Evolutionary conservation across 2,797 vertebrate genomes (phyloP), one percentile per base, ranked within the genome.

Genomic region (Lutjanus campechanus): DNA sequence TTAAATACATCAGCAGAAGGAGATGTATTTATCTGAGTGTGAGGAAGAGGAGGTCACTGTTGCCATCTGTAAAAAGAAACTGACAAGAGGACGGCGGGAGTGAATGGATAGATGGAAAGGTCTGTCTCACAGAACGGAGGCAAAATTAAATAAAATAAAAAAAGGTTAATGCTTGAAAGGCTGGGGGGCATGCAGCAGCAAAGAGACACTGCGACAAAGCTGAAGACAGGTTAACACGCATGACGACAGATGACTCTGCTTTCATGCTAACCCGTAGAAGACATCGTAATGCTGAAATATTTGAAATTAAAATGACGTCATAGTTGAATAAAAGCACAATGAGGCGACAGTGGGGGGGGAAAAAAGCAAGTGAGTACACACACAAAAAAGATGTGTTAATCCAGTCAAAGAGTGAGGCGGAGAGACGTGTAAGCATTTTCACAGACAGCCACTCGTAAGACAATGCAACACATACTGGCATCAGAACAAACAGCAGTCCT

Each of bases 1-100:
- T 90, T 90, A 95, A 95, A 95, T 94, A 92, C 94, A 96, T 95
- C 93, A 89, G 82, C 88, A 83, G 81, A 7, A 67, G 77, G 77
- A 79, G 92, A 96, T 95, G 95, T 90, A 95, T 96, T 96, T 95
- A 92, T 94, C 77, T 70, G 73, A 90, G 89, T 87, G 88, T 88
- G 77, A 92, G 74, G 84, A 77, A 83, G 86, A 85, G 67, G 44
- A 89, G 85, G 62, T 85, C 85, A 75, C 88, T 89, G 91, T 84
- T 91, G 90, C 84, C 81, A 92, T 93, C 94, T 95, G 94, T 87
- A 85, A 92, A 91, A 85, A 61, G 84, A 89, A 90, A 86, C 82
- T 76, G 79, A 83, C 25, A 73, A 65, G 54, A 82, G 72, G 78
- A 81, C 3, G 43, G 82, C 5, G 77, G 79, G 49, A 83, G 55